Evolutionary conservation across 2,888 invertebrate genomes (phyloP).

Genomic region (Rhagonycha lutea): DNA sequence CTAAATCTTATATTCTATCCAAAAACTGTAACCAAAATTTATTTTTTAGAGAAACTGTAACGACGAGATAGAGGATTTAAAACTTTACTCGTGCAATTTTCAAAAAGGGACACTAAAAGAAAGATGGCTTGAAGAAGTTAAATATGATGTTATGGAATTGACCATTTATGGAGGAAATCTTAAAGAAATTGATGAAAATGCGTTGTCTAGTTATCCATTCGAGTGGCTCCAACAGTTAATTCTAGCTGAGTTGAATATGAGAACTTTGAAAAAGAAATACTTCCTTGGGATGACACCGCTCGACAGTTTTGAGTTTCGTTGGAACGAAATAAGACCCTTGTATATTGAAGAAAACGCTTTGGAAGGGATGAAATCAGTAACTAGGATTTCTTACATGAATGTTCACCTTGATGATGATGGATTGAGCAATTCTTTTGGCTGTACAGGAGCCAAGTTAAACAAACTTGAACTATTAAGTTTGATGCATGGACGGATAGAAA

Average conservation of each 20-base stretch:
- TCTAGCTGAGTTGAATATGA: constrained; percentile 19
- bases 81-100: not conserved
- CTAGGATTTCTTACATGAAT: constrained; percentile 26
- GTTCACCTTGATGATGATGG: constrained; percentile 16
- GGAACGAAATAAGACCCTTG: not conserved
- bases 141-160: not conserved
- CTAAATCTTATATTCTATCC: too few relatives aligned
- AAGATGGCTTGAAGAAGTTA: not conserved
- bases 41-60: not conserved
- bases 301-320: constrained; percentile 4
- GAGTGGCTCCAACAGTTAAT: constrained; percentile 9
- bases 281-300: constrained; percentile 20
- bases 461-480: constrained; percentile 34
- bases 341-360: constrained; percentile 34
- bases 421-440: constrained; percentile 37
- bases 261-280: constrained; percentile 24
- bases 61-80: not conserved
- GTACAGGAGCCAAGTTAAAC: constrained; percentile 1
- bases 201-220: constrained; percentile 34
- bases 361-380: constrained; percentile 21
- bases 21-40: too few relatives aligned
- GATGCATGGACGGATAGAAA: constrained; percentile 45
- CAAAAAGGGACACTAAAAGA: not conserved
- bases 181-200: constrained; percentile 11
- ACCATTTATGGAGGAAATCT: not conserved